These are phyloP conservation scores for Falco peregrinus DNA, from an alignment of 2,797 vertebrate species.

Conservation along the genomic window DNA sequence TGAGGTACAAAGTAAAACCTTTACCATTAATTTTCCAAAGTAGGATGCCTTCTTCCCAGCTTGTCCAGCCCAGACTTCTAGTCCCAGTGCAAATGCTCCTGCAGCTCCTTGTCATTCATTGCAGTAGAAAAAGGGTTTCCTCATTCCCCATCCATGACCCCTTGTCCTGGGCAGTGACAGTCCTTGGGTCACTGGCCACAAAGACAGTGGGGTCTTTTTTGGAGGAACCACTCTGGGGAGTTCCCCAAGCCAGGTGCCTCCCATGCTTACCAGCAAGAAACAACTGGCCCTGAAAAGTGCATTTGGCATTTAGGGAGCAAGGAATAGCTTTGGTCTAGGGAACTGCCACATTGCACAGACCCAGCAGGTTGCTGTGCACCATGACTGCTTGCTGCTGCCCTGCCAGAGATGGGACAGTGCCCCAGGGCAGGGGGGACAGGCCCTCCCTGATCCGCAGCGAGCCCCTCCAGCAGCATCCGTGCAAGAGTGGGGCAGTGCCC, in stretches of 20 bases:
- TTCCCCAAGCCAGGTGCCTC: background rate
- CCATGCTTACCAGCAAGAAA: background rate
- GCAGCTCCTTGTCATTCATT: background rate
- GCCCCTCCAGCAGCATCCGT: background rate
- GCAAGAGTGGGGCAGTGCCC: background rate
- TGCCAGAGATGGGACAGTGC: accelerated
- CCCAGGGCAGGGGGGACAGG: background rate
- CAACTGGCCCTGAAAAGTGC: background rate
- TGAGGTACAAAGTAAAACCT: background rate
- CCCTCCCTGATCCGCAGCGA: accelerated
- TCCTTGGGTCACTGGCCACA: background rate
- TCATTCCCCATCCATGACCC: background rate
- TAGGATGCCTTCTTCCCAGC: background rate
- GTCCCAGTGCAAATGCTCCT: background rate
- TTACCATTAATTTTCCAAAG: background rate
- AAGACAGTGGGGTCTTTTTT: background rate
- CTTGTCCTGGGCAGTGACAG: background rate
- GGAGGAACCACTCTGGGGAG: background rate
- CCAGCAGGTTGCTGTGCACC: background rate
- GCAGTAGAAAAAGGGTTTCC: background rate
- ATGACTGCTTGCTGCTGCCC: background rate
- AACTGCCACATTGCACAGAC: background rate
- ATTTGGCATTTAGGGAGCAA: background rate
- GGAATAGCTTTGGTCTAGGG: background rate
- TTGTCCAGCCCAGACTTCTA: background rate